Percentiles rank a stretch among this genome's conserved stretches.
Conservation (phyloP, 2,888 invertebrate genomes). For the Druceiella hillmani region DNA sequence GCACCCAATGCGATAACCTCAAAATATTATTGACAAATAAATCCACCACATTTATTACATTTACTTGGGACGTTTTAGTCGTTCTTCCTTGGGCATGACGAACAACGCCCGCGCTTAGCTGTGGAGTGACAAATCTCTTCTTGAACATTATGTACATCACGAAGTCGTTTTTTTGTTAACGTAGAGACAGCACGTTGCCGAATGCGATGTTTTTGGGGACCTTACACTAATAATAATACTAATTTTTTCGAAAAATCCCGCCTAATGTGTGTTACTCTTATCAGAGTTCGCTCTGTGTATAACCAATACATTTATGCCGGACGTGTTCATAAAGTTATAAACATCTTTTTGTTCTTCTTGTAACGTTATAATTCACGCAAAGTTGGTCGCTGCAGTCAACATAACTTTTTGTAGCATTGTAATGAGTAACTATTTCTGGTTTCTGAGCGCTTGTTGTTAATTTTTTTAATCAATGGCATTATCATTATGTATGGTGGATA, state of each 20-base stretch:
- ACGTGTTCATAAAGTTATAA: constrained; percentile 22
- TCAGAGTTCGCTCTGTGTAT: constrained; percentile 15
- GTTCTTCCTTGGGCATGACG: constrained; percentile 14
- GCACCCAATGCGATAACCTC: too few species aligned
- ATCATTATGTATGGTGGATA: constrained; percentile 24
- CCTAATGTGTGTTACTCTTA: constrained; percentile 11
- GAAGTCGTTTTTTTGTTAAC: constrained; percentile 16
- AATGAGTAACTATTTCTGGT: constrained; percentile 24
- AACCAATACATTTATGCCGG: constrained; percentile 17
- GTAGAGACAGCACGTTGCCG: constrained; percentile 8
- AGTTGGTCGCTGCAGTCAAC: constrained; percentile 20
- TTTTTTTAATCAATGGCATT: constrained; percentile 19
- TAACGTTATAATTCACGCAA: constrained; percentile 22
- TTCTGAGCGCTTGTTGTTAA: constrained; percentile 20
- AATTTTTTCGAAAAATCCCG: constrained; percentile 17
- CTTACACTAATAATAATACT: constrained; percentile 13
- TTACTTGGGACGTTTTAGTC: too few species aligned
- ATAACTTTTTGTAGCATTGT: constrained; percentile 21
- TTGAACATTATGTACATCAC: constrained; percentile 15
- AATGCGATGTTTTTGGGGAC: constrained; percentile 18
- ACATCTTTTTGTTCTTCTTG: constrained; percentile 24
- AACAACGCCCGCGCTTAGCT: constrained; percentile 8
- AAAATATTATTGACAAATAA: too few species aligned
- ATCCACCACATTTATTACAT: constrained; percentile 12
- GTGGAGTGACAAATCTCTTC: constrained; percentile 14